A percentile compares a stretch with the other conserved stretches of the same genome.
phyloP scores from a whole-genome alignment of 2,888 invertebrate genomes.

The Eumacrocentrus americanus region DNA sequence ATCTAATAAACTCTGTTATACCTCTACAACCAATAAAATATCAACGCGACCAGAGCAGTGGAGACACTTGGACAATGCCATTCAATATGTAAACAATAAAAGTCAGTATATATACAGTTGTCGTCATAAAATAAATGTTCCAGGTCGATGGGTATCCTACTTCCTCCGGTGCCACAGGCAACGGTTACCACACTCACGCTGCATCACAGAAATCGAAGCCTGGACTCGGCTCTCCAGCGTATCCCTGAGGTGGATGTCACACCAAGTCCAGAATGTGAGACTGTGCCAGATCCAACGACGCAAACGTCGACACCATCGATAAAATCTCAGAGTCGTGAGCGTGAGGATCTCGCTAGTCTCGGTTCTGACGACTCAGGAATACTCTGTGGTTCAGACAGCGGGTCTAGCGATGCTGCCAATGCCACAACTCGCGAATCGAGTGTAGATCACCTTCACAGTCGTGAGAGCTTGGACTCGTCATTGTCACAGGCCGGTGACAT shows the following conservation, averaged over 20 bases:
- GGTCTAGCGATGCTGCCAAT: conserved; percentile 60
- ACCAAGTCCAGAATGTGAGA: conserved; percentile 69
- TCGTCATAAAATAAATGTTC: conserved; percentile 35
- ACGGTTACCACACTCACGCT: conserved; percentile 61
- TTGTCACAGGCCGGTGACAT: conserved; percentile 63
- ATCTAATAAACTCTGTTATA: too few species aligned
- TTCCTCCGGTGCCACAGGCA: conserved; percentile 68
- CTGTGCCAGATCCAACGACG: conserved; percentile 47
- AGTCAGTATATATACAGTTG: background rate
- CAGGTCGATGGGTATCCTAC: conserved; percentile 71
- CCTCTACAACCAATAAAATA: background rate
- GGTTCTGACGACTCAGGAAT: conserved; percentile 86
- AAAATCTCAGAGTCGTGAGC: conserved; percentile 61
- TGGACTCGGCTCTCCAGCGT: conserved; percentile 87
- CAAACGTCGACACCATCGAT: conserved; percentile 44
- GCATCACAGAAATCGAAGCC: conserved; percentile 82
- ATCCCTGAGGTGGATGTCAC: conserved; percentile 84
- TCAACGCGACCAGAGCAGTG: background rate
- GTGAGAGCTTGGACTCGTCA: conserved; percentile 78
- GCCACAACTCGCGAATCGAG: conserved; percentile 63
- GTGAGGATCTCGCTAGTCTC: conserved; percentile 67
- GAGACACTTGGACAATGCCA: background rate
- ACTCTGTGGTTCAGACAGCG: conserved; percentile 68
- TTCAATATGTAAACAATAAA: background rate
- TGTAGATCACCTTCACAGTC: conserved; percentile 68